Percentiles rank a stretch among this genome's conserved stretches.
Evolutionary conservation across 2,797 vertebrate genomes (phyloP).

Genomic region (Alectoris magna): DNA sequence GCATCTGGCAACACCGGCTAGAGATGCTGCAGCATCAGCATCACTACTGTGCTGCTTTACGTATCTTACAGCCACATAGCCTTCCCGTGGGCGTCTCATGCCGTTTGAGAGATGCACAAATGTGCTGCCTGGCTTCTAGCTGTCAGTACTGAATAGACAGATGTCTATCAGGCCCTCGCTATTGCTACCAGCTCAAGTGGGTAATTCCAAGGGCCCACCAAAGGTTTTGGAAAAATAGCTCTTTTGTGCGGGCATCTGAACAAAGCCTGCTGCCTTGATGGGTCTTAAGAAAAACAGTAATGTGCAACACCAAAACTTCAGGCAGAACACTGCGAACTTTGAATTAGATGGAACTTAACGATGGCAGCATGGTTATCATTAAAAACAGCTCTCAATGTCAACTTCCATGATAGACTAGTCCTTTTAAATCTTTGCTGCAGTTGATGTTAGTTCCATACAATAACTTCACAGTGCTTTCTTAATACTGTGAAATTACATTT

Average conservation of each 20-base stretch:
- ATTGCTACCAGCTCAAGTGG: background rate
- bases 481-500: background rate
- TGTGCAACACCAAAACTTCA: background rate
- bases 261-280: background rate
- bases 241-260: background rate
- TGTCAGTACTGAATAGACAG: background rate
- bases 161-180: background rate
- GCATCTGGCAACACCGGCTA: background rate
- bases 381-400: background rate
- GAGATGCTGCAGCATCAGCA: background rate
- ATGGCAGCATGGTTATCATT: background rate
- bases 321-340: background rate
- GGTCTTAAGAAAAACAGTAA: background rate
- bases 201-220: background rate
- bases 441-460: background rate
- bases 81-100: accelerated
- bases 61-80: background rate
- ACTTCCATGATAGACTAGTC: background rate
- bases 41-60: background rate
- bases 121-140: background rate
- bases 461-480: background rate
- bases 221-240: background rate
- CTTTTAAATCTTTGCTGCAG: background rate
- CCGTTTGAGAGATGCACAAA: background rate
- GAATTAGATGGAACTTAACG: background rate